A percentile compares a stretch with the other conserved stretches of the same genome.
phyloP scores from a whole-genome alignment of 2,113 vertebrate genomes.

The Chloropsis hardwickii region DNA sequence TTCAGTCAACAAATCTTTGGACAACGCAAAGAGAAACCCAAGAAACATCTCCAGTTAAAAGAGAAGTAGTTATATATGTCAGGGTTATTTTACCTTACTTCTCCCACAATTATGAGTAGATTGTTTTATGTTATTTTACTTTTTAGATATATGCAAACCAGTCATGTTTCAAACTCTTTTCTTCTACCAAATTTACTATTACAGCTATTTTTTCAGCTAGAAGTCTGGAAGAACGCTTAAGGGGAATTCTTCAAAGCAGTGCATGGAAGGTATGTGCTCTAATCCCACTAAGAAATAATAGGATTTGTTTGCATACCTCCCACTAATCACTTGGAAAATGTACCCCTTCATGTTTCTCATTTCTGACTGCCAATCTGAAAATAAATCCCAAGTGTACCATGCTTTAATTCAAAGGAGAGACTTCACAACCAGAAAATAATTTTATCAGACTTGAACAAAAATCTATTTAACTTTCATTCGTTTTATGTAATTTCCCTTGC shows the following conservation, averaged over 20 bases:
- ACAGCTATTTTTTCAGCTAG: not conserved
- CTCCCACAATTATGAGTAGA: not conserved
- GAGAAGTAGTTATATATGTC: not conserved
- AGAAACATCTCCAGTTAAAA: not conserved
- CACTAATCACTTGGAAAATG: conserved; percentile 9
- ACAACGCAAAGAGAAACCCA: not conserved
- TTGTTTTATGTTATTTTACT: not conserved
- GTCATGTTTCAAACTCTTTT: not conserved
- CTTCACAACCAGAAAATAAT: conserved; percentile 14
- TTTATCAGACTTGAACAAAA: conserved; percentile 60
- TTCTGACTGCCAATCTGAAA: conserved; percentile 32
- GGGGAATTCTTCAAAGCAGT: conserved; percentile 42
- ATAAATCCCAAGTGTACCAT: not conserved
- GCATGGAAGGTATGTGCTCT: not conserved
- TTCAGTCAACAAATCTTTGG: not conserved
- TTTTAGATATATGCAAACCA: not conserved
- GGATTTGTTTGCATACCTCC: conserved; percentile 48
- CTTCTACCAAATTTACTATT: not conserved
- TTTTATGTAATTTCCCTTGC: conserved; percentile 52
- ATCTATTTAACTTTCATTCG: conserved; percentile 45
- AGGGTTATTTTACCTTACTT: not conserved
- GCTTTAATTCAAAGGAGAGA: not conserved
- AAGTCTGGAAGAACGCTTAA: not conserved
- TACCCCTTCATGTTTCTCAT: conserved; percentile 7
- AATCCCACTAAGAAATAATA: conserved; percentile 48